A percentile compares a stretch with the other conserved stretches of the same genome.
Evolutionary conservation across 2,888 invertebrate species (phyloP).

Genomic region (Pediacus dermestoides): DNA sequence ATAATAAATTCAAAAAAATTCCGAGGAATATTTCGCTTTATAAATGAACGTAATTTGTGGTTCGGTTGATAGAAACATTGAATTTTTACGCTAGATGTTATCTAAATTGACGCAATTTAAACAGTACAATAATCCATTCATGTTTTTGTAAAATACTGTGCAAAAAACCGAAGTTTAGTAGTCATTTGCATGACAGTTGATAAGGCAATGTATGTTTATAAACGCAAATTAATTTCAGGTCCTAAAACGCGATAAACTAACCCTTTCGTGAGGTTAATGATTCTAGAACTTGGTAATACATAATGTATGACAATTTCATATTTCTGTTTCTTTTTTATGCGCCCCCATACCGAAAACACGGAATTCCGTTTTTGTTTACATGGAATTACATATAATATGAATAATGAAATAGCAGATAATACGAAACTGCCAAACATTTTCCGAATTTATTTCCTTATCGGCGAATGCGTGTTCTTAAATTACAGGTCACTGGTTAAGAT

Average conservation of each 20-base stretch:
- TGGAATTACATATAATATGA: slow-evolving; percentile 22
- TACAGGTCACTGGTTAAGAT: slow-evolving; percentile 7
- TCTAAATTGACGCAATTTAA: no score
- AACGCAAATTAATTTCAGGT: slow-evolving; percentile 32
- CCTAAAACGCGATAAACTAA: slow-evolving; percentile 27
- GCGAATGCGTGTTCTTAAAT: slow-evolving; percentile 13
- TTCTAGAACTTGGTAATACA: slow-evolving; percentile 24
- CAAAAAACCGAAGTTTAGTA: no score
- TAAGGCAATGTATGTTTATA: slow-evolving; percentile 34
- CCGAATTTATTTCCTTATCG: slow-evolving; percentile 11
- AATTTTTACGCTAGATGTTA: no score
- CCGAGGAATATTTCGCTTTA: no score
- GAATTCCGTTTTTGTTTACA: slow-evolving; percentile 34
- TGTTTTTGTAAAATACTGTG: no score
- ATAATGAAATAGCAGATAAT: slow-evolving; percentile 5
- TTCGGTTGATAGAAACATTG: no score
- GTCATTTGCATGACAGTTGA: slow-evolving; percentile 35
- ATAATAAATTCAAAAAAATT: no score
- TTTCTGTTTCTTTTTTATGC: slow-evolving; percentile 12
- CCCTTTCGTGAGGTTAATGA: slow-evolving; percentile 23
- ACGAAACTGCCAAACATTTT: slow-evolving; percentile 3
- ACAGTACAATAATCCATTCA: no score
- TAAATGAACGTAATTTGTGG: no score
- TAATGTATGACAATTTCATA: slow-evolving; percentile 27
- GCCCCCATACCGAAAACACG: slow-evolving; percentile 32